Base-by-base conservation (phyloP, 2,888 invertebrate species). In the Phorcus lineatus region DNA sequence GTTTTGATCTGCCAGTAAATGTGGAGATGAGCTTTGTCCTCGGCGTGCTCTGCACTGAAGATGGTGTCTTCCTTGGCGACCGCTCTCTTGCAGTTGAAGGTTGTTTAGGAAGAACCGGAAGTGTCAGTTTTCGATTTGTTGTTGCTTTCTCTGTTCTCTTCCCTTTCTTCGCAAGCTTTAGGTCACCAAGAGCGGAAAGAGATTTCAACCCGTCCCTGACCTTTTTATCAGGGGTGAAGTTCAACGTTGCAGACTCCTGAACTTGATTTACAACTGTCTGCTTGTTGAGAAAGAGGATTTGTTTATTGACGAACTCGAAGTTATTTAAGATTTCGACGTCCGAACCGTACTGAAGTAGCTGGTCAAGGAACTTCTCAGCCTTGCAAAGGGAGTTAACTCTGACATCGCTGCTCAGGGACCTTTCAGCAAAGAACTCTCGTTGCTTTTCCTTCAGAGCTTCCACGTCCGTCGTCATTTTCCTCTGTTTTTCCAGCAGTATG, bases 221-320 rank as follows among this genome's bases (percentile, higher is more conserved):
- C 62, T 77, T 80, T 62, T 80, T 82, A 28, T 82, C 80, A 17
- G 77, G 77, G n/a, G 31, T 53, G 57, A 80, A 82, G 40, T 79
- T 82, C 31, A 81, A 13, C 3, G 40, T 70, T 16, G 78, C 76
- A 53, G 47, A 55, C 31, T 77, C 66, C n/a, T 54, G 62, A 0
- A 47, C 74, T 19, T 80, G 80, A 47, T 40, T 70, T 24, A 62
- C 7, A 17, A 62, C 52, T 0, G 75, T 16, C 28, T 82, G 66
- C 9, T 55, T 54, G 31, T 82, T 80, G 2, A 82, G 47, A n/a
- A 80, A 13, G 28, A 53, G 78, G 40, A 80, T 55, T 28, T 82
- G 80, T 52, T 76, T 52, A 13, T 77, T 31, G 77, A 82, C 57
- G 54, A 53, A 62, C 53, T 81, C 82, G 47, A 79, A 79, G 74